Evolutionary conservation across 2,797 vertebrate genomes (phyloP).

Genomic region (Galagoides demidoff): DNA sequence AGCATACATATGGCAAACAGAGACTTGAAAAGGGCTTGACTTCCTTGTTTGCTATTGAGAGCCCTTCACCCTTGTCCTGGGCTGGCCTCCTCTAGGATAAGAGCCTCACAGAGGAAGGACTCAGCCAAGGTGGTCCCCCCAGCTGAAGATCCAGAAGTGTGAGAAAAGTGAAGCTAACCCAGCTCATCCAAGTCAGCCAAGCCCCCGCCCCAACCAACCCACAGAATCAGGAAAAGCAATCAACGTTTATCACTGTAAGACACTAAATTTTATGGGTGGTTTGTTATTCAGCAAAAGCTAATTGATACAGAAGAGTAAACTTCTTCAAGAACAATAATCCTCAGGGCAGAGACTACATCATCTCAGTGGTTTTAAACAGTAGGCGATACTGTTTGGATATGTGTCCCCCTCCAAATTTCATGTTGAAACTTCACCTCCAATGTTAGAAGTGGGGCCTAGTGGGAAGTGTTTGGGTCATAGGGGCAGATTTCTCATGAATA

Average conservation of each 20-base stretch:
- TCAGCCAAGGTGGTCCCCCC: neutral
- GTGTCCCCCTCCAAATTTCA: neutral
- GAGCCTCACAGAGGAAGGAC: neutral
- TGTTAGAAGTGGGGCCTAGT: neutral
- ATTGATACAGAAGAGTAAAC: neutral
- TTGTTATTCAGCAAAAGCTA: slow-evolving; percentile 25
- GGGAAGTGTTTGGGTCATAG: neutral
- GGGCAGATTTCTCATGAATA: neutral
- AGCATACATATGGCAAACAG: neutral
- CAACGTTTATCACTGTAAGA: neutral
- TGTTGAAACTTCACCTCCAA: neutral
- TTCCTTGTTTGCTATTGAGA: neutral
- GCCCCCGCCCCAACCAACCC: neutral
- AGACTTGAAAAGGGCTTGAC: neutral
- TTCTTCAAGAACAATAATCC: neutral
- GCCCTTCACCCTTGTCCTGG: neutral
- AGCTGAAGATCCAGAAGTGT: neutral
- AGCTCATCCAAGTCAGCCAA: neutral
- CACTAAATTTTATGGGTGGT: neutral
- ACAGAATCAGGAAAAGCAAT: neutral
- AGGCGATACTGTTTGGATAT: neutral
- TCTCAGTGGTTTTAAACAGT: slow-evolving; percentile 4
- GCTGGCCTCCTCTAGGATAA: neutral
- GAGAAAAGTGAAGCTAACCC: neutral
- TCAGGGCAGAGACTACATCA: neutral